A percentile compares a stretch with the other conserved stretches of the same genome.
phyloP scores from a whole-genome alignment of 2,888 invertebrate genomes.

The Chrysina gloriosa region DNA sequence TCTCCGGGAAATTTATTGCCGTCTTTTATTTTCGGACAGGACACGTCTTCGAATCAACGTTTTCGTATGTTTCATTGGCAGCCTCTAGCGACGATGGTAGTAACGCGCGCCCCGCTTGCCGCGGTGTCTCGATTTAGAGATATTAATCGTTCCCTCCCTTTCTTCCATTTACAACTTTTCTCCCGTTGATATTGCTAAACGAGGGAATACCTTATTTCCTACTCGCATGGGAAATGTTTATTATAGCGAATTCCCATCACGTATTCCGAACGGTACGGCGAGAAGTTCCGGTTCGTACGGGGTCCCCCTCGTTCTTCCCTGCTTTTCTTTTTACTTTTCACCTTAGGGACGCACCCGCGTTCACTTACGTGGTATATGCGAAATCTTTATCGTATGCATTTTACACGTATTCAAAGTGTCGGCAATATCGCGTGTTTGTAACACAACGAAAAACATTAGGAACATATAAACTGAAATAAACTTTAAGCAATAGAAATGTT shows the following conservation, averaged over 20 bases:
- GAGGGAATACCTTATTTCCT: conserved; percentile 50
- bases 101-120: not conserved
- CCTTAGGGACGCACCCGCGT: no score
- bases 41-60: conserved; percentile 27
- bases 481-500: no score
- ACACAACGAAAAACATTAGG: no score
- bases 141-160: conserved; percentile 56
- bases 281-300: no score
- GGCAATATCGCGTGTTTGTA: no score
- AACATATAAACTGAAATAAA: no score
- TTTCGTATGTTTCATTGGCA: conserved; percentile 29
- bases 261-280: no score
- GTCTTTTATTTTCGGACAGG: conserved; percentile 30
- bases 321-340: no score
- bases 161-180: conserved; percentile 52
- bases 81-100: conserved; percentile 12
- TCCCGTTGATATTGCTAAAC: conserved; percentile 53
- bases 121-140: conserved; percentile 40
- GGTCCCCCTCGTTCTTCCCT: no score
- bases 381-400: no score
- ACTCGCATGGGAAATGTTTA: conserved; percentile 56
- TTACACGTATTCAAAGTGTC: no score
- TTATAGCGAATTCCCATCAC: conserved; percentile 56
- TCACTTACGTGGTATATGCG: no score
- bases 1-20: conserved; percentile 8